These are phyloP conservation scores for Corythucha ciliata DNA, from an alignment of 2,888 invertebrate species.

Conservation along the genomic window DNA sequence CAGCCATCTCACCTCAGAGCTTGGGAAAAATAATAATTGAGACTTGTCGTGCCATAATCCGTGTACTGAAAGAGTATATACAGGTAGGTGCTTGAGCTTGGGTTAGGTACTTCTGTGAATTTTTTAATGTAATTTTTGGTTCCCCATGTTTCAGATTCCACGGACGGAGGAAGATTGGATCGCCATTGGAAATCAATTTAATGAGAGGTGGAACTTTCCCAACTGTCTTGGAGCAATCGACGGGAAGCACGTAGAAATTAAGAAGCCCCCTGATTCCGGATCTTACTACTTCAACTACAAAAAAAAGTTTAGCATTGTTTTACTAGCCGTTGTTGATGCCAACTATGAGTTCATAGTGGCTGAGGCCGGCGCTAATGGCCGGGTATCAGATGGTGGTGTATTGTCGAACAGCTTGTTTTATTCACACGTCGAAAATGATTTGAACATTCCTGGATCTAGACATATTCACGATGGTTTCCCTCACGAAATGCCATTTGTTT, in stretches of 20 bases:
- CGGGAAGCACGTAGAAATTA: conserved; percentile 3
- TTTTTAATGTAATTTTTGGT: no score
- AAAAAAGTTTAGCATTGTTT: not conserved
- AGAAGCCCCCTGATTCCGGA: not conserved
- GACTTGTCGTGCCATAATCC: conserved; percentile 14
- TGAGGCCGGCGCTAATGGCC: not conserved
- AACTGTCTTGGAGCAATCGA: not conserved
- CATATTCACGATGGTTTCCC: conserved; percentile 18
- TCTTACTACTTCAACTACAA: conserved; percentile 1
- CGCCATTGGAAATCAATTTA: conserved; percentile 14
- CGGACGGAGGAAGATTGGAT: conserved; percentile 13
- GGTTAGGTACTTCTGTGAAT: no score
- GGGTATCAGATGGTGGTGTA: conserved; percentile 25
- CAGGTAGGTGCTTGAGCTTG: no score
- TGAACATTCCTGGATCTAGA: not conserved
- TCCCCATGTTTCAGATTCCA: conserved; percentile 16
- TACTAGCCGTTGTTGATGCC: not conserved
- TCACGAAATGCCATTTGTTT: conserved; percentile 15
- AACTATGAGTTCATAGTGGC: not conserved
- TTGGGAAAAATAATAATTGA: conserved; percentile 16
- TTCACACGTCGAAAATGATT: not conserved
- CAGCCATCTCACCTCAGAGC: conserved; percentile 15
- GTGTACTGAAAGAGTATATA: conserved; percentile 15
- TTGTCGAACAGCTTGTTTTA: conserved; percentile 24
- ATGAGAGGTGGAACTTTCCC: conserved; percentile 7